Percentiles rank a stretch among this genome's conserved stretches.
phyloP scores from a whole-genome alignment of 2,797 vertebrate species.

The Gambusia yucatana region DNA sequence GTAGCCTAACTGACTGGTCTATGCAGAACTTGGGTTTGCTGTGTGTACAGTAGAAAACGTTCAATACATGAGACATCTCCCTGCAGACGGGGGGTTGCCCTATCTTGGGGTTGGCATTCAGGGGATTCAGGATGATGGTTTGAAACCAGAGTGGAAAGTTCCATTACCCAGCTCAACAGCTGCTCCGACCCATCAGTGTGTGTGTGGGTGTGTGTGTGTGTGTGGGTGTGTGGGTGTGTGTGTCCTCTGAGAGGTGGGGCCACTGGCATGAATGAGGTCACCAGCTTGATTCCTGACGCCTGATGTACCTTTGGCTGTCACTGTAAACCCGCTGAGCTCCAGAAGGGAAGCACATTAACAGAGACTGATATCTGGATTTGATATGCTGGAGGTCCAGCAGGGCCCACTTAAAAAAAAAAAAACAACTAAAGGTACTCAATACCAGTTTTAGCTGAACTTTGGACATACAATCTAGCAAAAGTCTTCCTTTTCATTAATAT shows the following conservation, averaged over 20 bases:
- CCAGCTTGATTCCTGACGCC: constrained; percentile 60
- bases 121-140: constrained; percentile 50
- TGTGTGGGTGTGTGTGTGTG: constrained; percentile 12
- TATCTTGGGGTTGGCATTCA: constrained; percentile 48
- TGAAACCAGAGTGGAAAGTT: constrained; percentile 70
- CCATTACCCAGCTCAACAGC: constrained; percentile 62
- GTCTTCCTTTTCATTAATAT: background rate
- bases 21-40: constrained; percentile 2
- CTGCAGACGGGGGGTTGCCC: constrained; percentile 25
- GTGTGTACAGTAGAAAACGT: constrained; percentile 38
- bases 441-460: constrained; percentile 10
- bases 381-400: constrained; percentile 42
- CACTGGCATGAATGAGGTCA: constrained; percentile 37
- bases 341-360: constrained; percentile 62
- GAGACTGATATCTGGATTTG: constrained; percentile 50
- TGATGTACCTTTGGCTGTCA: constrained; percentile 47
- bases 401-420: constrained; percentile 20
- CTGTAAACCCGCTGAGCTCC: constrained; percentile 49
- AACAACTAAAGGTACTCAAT: constrained; percentile 28
- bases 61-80: constrained; percentile 30
- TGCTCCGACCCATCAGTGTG: constrained; percentile 43
- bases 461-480: background rate
- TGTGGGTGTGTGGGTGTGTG: constrained; percentile 12
- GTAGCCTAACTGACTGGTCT: background rate
- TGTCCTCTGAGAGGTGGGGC: constrained; percentile 30